These are phyloP conservation scores for Luehdorfia chinensis DNA, from an alignment of 1,140 invertebrate genomes.

Conservation along the genomic window DNA sequence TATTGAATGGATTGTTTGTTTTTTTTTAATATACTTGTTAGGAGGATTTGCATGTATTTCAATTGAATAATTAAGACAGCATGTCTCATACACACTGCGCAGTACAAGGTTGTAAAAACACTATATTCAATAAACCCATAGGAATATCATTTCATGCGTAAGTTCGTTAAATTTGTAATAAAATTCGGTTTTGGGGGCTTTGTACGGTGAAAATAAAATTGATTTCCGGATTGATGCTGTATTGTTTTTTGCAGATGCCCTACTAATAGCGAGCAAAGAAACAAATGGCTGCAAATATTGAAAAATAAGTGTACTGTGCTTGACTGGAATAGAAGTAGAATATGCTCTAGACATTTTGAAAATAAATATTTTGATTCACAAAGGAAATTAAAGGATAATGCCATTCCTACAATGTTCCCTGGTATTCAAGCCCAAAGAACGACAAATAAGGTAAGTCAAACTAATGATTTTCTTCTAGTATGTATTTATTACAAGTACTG, in stretches of 20 bases:
- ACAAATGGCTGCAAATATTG: slow-evolving; percentile 55
- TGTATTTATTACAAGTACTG: no score
- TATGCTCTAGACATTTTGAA: slow-evolving; percentile 67
- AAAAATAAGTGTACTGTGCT: slow-evolving; percentile 50
- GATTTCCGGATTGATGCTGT: no score
- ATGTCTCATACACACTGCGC: slow-evolving; percentile 44
- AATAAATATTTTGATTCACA: slow-evolving; percentile 52
- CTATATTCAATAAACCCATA: slow-evolving; percentile 43
- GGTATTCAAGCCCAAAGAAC: slow-evolving; percentile 1
- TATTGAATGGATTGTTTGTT: no score
- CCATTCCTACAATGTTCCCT: slow-evolving; percentile 54
- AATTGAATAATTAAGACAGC: slow-evolving; percentile 6
- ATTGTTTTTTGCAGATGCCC: slow-evolving; percentile 48
- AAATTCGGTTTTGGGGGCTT: background rate
- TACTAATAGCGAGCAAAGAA: slow-evolving; percentile 45
- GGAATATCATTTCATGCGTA: slow-evolving; percentile 48
- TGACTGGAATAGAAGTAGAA: slow-evolving; percentile 55
- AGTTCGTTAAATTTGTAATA: slow-evolving; percentile 20
- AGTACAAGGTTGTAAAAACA: slow-evolving; percentile 48
- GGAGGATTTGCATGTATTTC: no score
- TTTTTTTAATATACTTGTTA: no score
- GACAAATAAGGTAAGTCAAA: slow-evolving; percentile 2
- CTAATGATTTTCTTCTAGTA: no score
- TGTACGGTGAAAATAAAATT: no score
- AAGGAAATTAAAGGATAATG: slow-evolving; percentile 47